Evolutionary conservation across 2,113 vertebrate species (phyloP).

Genomic region (Fregetta grallaria): DNA sequence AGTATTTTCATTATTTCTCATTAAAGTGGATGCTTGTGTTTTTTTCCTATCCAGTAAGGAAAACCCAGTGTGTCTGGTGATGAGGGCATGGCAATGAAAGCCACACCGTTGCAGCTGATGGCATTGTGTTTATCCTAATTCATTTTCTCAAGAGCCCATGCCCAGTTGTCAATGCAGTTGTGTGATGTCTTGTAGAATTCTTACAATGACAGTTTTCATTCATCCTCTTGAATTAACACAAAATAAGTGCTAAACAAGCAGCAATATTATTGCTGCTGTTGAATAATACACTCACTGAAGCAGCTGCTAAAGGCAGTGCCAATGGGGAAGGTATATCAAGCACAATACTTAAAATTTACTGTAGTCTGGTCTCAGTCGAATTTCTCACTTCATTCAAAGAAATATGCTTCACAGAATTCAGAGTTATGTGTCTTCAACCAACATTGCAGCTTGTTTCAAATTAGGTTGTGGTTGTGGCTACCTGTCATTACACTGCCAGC

Average conservation of each 20-base stretch:
- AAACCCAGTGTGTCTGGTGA: neutral
- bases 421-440: neutral
- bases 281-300: neutral
- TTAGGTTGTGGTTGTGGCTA: slow-evolving; percentile 49
- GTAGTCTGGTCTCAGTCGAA: neutral
- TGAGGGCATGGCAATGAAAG: neutral
- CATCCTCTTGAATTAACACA: neutral
- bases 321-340: neutral
- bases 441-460: slow-evolving; percentile 48
- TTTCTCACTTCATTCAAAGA: neutral
- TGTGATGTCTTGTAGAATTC: neutral
- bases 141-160: neutral
- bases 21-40: neutral
- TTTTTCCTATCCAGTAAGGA: neutral
- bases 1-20: neutral
- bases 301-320: neutral
- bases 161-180: neutral
- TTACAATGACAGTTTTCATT: neutral
- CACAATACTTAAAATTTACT: neutral
- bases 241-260: neutral
- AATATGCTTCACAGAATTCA: neutral
- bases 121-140: neutral
- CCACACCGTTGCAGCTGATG: fast-evolving
- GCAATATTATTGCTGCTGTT: neutral
- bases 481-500: slow-evolving; percentile 67